Percentiles rank a stretch among this genome's conserved stretches.
Evolutionary conservation across 2,797 vertebrate species (phyloP).

Genomic region (Rhinella marina): DNA sequence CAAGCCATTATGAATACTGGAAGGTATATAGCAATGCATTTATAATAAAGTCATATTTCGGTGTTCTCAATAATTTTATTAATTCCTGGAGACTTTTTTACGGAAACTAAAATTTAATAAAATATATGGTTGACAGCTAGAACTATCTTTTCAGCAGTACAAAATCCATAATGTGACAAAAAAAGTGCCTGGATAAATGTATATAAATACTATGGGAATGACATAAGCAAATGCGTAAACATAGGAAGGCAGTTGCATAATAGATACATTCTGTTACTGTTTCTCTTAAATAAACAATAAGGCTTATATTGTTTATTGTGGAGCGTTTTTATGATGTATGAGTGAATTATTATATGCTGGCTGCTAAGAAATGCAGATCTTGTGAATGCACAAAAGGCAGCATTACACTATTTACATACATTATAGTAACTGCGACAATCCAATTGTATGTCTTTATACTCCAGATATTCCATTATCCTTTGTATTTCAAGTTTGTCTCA

Average conservation of each 20-base stretch:
- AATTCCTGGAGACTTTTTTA: neutral
- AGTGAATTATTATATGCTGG: constrained; percentile 5
- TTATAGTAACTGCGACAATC: neutral
- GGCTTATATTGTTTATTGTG: neutral
- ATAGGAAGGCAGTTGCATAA: neutral
- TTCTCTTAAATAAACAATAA: neutral
- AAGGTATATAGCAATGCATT: too few relatives aligned
- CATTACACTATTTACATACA: neutral
- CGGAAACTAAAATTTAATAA: neutral
- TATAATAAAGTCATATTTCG: too few relatives aligned
- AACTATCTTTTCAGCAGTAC: neutral
- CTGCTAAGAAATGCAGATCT: neutral
- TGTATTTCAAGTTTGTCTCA: neutral
- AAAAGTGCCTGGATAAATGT: neutral
- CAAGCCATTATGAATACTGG: too few relatives aligned
- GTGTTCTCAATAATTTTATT: too few relatives aligned
- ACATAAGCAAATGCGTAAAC: neutral
- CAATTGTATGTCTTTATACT: neutral
- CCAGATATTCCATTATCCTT: neutral
- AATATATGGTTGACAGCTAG: neutral
- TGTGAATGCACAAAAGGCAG: neutral
- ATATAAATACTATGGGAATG: neutral
- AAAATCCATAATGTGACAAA: neutral
- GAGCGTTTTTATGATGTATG: neutral
- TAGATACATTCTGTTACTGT: neutral